Conservation (phyloP, 2,113 vertebrate species). For the Alaudala cheleensis region DNA sequence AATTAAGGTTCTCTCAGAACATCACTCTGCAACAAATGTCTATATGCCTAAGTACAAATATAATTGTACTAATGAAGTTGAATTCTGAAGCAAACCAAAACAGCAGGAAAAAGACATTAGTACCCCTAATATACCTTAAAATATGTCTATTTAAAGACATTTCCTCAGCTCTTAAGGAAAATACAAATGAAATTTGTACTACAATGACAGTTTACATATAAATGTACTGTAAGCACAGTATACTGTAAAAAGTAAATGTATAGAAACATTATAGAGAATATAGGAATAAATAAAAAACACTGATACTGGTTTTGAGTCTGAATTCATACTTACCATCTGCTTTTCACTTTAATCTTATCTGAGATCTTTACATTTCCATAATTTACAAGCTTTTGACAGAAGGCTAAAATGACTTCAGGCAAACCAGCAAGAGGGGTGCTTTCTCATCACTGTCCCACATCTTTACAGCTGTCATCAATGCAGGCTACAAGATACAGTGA, state of each 20-base stretch:
- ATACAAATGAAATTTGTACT: neutral
- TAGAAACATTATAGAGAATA: neutral
- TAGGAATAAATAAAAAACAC: neutral
- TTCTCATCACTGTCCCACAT: neutral
- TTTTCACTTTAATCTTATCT: neutral
- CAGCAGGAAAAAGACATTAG: neutral
- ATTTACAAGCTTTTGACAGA: neutral
- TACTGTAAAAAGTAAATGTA: neutral
- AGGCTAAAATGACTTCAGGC: neutral
- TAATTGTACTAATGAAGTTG: neutral
- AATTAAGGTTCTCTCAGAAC: neutral
- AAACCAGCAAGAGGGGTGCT: neutral
- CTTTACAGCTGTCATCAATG: neutral
- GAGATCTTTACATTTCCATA: neutral
- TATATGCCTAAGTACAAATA: neutral
- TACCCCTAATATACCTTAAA: neutral
- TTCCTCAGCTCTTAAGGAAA: neutral
- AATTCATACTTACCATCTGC: neutral
- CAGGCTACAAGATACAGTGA: neutral
- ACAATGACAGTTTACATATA: neutral
- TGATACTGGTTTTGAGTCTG: neutral
- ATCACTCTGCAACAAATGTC: neutral
- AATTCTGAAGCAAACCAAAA: neutral
- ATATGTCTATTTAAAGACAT: neutral
- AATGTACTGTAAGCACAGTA: neutral